These are phyloP conservation scores for Sardina pilchardus DNA, from an alignment of 2,113 vertebrate genomes.

Conservation along the genomic window DNA sequence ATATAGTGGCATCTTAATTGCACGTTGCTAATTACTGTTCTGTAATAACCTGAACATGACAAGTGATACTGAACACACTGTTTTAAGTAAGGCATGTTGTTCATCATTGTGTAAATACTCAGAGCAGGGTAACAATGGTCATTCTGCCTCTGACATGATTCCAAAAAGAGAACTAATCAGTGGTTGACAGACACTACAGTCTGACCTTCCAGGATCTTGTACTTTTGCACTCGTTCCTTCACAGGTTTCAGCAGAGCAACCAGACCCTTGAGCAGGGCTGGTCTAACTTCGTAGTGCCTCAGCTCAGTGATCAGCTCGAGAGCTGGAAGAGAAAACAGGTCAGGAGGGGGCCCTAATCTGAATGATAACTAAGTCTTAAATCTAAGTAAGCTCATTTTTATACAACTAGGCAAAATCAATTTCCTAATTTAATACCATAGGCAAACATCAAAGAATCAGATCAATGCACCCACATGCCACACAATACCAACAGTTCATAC, in stretches of 20 bases:
- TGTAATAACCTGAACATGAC: background rate
- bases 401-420: too few species aligned
- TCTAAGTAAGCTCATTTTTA: too few species aligned
- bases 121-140: background rate
- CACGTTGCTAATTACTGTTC: background rate
- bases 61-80: background rate
- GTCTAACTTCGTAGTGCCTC: conserved; percentile 62
- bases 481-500: too few species aligned
- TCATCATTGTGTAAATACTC: background rate
- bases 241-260: conserved; percentile 70
- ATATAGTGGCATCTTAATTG: too few species aligned
- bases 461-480: too few species aligned
- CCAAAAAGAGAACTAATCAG: background rate
- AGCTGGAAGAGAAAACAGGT: conserved; percentile 59
- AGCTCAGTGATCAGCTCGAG: conserved; percentile 74
- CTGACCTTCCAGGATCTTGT: conserved; percentile 54
- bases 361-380: too few species aligned
- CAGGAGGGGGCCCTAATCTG: background rate
- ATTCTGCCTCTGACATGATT: background rate
- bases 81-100: background rate
- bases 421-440: too few species aligned
- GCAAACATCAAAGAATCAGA: too few species aligned
- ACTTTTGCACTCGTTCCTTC: conserved; percentile 40
- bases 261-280: conserved; percentile 69
- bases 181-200: conserved; percentile 9